Evolutionary conservation across 1,140 invertebrate species (phyloP).

Genomic region (Phenacoccus solenopsis): DNA sequence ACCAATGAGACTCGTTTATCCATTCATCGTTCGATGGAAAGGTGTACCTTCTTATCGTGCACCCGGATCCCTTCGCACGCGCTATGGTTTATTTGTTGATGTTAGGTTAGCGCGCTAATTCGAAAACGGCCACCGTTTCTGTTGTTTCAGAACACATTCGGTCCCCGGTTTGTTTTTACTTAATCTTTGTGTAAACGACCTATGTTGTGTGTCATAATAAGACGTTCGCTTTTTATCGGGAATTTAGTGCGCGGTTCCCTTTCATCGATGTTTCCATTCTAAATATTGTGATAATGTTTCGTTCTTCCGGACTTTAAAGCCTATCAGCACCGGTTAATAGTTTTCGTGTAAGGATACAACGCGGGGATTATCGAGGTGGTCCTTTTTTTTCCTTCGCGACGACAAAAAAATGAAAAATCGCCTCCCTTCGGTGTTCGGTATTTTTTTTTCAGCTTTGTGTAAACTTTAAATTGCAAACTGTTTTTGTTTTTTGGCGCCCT

Average conservation of each 20-base stretch:
- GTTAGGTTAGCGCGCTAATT: neutral
- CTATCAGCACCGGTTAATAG: neutral
- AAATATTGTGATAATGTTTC: constrained; percentile 16
- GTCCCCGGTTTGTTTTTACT: constrained; percentile 16
- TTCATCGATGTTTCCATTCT: constrained; percentile 6
- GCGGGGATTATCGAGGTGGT: neutral
- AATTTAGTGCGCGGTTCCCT: constrained; percentile 7
- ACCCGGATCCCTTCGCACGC: neutral
- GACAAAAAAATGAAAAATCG: neutral
- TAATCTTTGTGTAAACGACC: constrained; percentile 16
- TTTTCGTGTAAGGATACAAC: neutral
- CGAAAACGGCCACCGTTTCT: constrained; percentile 2
- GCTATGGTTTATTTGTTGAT: neutral
- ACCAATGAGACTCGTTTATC: neutral
- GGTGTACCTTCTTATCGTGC: neutral
- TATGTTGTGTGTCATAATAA: constrained; percentile 17
- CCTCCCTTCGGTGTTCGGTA: neutral
- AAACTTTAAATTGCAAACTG: neutral
- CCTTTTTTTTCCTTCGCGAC: neutral
- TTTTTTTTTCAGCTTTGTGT: neutral
- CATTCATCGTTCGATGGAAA: neutral
- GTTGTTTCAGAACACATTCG: constrained; percentile 16
- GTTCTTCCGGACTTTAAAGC: constrained; percentile 7
- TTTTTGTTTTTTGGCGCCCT: neutral
- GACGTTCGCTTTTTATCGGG: constrained; percentile 6